Conservation (phyloP, 2,113 vertebrate species). For the Prolemur simus region DNA sequence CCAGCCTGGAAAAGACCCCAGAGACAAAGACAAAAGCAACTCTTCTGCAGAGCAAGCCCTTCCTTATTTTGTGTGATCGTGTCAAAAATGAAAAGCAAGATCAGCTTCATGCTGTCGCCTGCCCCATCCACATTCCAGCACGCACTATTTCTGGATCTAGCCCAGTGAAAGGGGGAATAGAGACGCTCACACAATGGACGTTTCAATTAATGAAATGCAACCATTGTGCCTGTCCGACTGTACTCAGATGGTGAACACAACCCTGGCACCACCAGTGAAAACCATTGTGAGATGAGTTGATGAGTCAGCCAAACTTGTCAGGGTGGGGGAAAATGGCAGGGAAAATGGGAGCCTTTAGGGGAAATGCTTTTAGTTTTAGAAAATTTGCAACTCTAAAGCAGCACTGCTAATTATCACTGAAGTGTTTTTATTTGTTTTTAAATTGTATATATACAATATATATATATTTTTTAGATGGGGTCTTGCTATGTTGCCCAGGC, state of each 20-base stretch:
- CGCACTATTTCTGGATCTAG: conserved; percentile 59
- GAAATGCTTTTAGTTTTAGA: neutral
- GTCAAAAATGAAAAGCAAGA: conserved; percentile 41
- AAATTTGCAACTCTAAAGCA: neutral
- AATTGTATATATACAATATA: too few relatives aligned
- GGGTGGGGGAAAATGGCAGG: conserved; percentile 6
- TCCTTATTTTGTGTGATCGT: neutral
- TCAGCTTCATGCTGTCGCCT: conserved; percentile 25
- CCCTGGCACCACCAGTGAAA: conserved; percentile 76
- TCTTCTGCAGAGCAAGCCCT: conserved; percentile 54
- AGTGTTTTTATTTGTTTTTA: neutral
- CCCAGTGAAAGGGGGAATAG: conserved; percentile 62
- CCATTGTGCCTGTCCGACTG: conserved; percentile 77
- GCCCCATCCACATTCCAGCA: conserved; percentile 19
- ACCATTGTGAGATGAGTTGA: conserved; percentile 53
- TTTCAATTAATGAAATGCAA: conserved; percentile 77
- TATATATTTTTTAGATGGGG: neutral
- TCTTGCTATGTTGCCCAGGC: neutral
- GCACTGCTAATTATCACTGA: neutral
- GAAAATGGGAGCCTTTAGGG: conserved; percentile 3
- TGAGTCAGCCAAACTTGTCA: conserved; percentile 69
- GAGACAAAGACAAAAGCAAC: neutral
- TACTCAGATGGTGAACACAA: conserved; percentile 58
- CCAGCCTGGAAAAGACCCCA: neutral
- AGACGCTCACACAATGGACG: conserved; percentile 78